phyloP scores from a whole-genome alignment of 1,140 invertebrate genomes.

The Bombus sylvicola region DNA sequence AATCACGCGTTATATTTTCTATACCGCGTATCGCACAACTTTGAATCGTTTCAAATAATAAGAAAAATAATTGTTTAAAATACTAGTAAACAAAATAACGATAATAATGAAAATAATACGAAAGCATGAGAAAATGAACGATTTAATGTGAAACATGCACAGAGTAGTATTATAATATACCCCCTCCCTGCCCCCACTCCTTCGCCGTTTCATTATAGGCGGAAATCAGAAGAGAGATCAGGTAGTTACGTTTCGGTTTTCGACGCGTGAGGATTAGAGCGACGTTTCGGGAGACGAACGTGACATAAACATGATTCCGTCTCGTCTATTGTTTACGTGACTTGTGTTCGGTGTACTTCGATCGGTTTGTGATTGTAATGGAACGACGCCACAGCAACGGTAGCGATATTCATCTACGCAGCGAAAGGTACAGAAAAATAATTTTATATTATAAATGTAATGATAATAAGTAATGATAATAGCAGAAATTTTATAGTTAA shows the following conservation, averaged over 20 bases:
- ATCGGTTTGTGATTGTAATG: neutral
- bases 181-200: neutral
- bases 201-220: neutral
- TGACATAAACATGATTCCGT: neutral
- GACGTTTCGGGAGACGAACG: neutral
- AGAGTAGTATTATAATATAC: neutral
- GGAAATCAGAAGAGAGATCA: neutral
- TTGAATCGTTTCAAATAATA: too few species aligned
- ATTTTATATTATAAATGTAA: neutral
- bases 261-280: neutral
- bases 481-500: neutral
- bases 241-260: neutral
- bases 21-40: too few species aligned
- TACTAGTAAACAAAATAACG: too few species aligned
- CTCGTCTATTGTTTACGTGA: conserved; percentile 9
- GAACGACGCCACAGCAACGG: neutral
- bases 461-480: neutral
- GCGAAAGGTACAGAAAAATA: neutral
- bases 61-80: too few species aligned
- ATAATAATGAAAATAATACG: too few species aligned
- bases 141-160: too few species aligned
- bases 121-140: too few species aligned
- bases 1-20: too few species aligned
- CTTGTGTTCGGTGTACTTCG: neutral
- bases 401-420: neutral